Evolutionary conservation across 92 coral and sea anemone species (phyloP), one percentile per base, ranked within the genome.

Genomic region (Chrysogorgia sp.): DNA sequence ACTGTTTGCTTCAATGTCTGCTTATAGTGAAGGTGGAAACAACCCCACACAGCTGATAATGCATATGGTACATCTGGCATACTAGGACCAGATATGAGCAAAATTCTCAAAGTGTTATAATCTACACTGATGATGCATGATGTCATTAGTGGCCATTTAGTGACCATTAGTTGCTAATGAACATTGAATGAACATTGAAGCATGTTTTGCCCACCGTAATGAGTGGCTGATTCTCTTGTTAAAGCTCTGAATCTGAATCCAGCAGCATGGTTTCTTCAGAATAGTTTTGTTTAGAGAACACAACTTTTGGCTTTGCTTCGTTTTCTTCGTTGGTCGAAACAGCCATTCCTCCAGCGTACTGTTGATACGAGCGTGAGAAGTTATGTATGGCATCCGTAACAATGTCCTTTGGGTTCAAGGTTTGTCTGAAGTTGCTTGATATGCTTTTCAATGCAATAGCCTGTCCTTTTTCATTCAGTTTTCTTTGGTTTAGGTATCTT

Each of bases 321-420:
- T 20, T 71, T 7, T 72, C 79, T 33, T 72, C 79, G 23, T 72
- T 55, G 4, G 79, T 72, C 29, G 58, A 34, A 53, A 72, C 66
- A 6, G 79, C 48, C 79, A 72, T 72, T 20, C 79, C 79, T 24
- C 79, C 79, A 2, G 94, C 98, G 31, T 94, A 94, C 41, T 94
- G 97, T 52, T 94, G 88, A 56, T 94, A 94, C 10, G 98, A 89
- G 34, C 98, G 83, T 14, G 98, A 94, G 72, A 94, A 94, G 75
- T 92, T 94, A 71, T 94, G 98, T n/a, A 94, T 94, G 0, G 98
- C 98, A 52, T 94, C 98, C 58, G 92, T 93, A 6, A 94, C 97
- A 10, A 94, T 94, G 86, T 94, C 98, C 76, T 88, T 92, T 2
- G 98, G 98, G 71, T 94, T 94, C 40, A 94, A 89, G 0, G 98